Evolutionary conservation across 2,797 vertebrate genomes (phyloP), one percentile per base, ranked within the genome.

Genomic region (Cetoscarus ocellatus): DNA sequence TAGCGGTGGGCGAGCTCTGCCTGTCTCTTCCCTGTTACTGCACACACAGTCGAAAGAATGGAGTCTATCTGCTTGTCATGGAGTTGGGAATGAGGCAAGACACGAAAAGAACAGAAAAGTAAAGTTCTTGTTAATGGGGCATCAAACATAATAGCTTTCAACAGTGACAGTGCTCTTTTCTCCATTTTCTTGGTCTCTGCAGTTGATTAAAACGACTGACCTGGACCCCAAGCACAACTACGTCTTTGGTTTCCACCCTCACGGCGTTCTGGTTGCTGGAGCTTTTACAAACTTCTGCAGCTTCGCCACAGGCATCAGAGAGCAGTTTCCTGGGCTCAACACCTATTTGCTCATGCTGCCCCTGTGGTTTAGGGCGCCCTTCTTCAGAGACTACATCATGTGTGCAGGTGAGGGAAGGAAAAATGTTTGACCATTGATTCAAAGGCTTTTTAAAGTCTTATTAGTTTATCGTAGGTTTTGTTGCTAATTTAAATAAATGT

Each of bases 321-420:
- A 57, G 0, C 63, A 96, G 17, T 99, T 95, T 82, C 97, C 97
- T 0, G 97, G 97, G 13, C 82, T 99, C 78, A 93, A 60, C 7
- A 91, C 92, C 0, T 90, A 96, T 75, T 60, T 98, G 87, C 95
- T 99, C 86, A 96, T 97, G 96, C 85, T 99, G 77, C 94, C 91
- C 1, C 61, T 98, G 5, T 99, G 96, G 96, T 99, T 99, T 92
- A 88, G 95, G 45, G 10, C 85, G 0, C 98, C 97, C 0, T 96
- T 99, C 92, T 94, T 98, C 88, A 95, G 98, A 67, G 98, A 99
- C 47, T 97, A 95, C 85, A 70, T 96, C 68, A 96, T 99, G 97
- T 87, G 63, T 0, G 96, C 82, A 87, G 97, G 98, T 99, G 17
- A 45, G 76, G 36, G 48, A 14, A 43, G 10, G 0, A 9, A 9